Evolutionary conservation across 2,113 vertebrate species (phyloP), one percentile per base, ranked within the genome.

Genomic region (Gopherus flavomarginatus): DNA sequence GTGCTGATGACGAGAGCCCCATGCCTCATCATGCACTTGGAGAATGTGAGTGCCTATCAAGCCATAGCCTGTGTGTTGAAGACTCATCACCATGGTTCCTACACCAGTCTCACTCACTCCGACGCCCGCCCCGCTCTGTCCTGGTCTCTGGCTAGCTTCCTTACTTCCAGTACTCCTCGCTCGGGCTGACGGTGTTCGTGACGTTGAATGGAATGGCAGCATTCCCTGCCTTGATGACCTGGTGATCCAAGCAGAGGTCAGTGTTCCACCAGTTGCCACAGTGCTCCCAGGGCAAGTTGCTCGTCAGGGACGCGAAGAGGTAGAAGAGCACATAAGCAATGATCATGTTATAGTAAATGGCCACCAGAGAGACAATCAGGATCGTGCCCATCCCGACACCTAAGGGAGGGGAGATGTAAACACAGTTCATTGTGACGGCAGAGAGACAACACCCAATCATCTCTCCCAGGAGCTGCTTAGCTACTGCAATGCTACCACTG

Each of bases 311-410:
- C 96, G 98, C 98, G 96, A 99, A 98, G 98, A 99, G 98, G 98
- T 99, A 99, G 98, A 99, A 99, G 97, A 99, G 98, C 95, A 98
- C 98, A 26, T 99, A 99, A 98, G 98, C 98, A 92, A 99, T 99
- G 96, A 99, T 99, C 98, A 98, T 98, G 97, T 99, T 99, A 97
- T 99, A 99, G 97, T 99, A 99, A 98, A 99, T 98, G 96, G 98
- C 98, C 98, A 99, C 98, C 90, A 99, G 87, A 87, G 98, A 98
- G 81, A 99, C 98, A 88, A 98, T 98, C 94, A 99, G 98, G 96
- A 99, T 97, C 50, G 98, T 99, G 97, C 98, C 98, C 24, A 98
- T 98, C 22, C 98, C 98, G 94, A 98, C 75, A 83, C 98, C 98
- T 99, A 96, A 83, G 94, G 80, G 59, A 59, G 87, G 85, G 96